Conservation (phyloP, 2,113 vertebrate genomes). For the Caretta caretta region DNA sequence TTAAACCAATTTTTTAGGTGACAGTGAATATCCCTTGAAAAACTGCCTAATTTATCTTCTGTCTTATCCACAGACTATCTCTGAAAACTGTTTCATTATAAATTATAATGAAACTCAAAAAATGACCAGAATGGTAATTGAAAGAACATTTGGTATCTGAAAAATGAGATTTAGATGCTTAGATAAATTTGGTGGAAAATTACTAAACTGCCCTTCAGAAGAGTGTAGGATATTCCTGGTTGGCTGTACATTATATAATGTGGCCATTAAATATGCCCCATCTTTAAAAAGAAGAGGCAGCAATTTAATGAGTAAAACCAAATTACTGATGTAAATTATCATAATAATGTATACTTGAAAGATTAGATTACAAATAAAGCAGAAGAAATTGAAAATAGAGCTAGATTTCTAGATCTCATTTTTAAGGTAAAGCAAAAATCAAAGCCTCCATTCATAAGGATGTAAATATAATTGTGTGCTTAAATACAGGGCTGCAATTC, state of each 20-base stretch:
- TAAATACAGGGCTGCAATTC: background rate
- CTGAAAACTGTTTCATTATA: constrained; percentile 72
- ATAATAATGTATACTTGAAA: constrained; percentile 1
- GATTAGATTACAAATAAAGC: constrained; percentile 6
- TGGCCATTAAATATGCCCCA: constrained; percentile 14
- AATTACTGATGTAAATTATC: constrained; percentile 43
- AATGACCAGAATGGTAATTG: constrained; percentile 73
- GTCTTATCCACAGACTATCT: constrained; percentile 63
- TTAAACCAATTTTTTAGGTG: constrained; percentile 33
- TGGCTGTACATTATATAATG: constrained; percentile 6
- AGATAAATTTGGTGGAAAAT: constrained; percentile 24
- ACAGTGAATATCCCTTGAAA: constrained; percentile 64
- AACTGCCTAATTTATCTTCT: constrained; percentile 65
- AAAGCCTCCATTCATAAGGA: background rate
- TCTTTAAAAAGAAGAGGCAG: constrained; percentile 21
- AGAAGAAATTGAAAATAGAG: constrained; percentile 22
- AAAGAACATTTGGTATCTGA: constrained; percentile 40
- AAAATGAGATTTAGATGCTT: constrained; percentile 29
- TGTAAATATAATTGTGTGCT: background rate
- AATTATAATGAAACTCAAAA: constrained; percentile 69
- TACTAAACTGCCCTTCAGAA: constrained; percentile 21
- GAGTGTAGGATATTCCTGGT: background rate
- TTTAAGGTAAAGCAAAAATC: background rate
- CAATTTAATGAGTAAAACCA: constrained; percentile 12
- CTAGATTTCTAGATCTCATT: background rate